These are phyloP conservation scores for Hystrix cristata DNA, from an alignment of 2,113 vertebrate species.

Conservation along the genomic window DNA sequence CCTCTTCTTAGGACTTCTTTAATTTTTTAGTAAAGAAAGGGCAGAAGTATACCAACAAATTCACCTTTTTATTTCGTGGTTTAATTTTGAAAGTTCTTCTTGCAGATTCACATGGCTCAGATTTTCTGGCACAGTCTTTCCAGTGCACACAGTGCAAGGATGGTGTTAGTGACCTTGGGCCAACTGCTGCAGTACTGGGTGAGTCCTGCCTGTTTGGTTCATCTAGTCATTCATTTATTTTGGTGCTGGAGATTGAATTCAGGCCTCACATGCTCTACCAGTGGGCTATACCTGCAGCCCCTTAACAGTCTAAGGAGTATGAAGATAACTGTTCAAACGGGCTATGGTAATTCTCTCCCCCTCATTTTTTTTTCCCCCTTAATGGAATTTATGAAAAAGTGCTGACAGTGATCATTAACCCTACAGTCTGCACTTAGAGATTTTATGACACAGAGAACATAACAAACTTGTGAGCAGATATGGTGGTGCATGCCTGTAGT, in stretches of 20 bases:
- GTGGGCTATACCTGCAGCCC: background rate
- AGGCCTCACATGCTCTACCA: background rate
- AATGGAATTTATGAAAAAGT: background rate
- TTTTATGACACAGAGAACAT: background rate
- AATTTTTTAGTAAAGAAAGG: background rate
- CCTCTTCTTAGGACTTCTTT: background rate
- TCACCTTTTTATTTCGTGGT: constrained; percentile 6
- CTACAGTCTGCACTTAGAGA: background rate
- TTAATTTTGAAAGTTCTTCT: constrained; percentile 8
- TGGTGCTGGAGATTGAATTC: background rate
- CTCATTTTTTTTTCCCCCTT: background rate
- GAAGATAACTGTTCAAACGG: background rate
- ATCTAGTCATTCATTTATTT: background rate
- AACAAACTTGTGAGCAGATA: background rate
- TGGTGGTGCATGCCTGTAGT: background rate
- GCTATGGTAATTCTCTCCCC: background rate
- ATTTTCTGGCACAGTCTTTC: constrained; percentile 60
- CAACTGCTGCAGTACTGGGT: background rate
- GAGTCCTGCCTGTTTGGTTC: background rate
- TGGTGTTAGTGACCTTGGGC: background rate
- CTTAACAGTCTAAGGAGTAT: background rate
- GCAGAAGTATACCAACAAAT: background rate
- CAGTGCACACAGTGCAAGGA: background rate
- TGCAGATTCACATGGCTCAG: constrained; percentile 57
- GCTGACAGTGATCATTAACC: background rate